phyloP scores from a whole-genome alignment of 1,140 invertebrate genomes.

The Wiebesia pumilae region DNA sequence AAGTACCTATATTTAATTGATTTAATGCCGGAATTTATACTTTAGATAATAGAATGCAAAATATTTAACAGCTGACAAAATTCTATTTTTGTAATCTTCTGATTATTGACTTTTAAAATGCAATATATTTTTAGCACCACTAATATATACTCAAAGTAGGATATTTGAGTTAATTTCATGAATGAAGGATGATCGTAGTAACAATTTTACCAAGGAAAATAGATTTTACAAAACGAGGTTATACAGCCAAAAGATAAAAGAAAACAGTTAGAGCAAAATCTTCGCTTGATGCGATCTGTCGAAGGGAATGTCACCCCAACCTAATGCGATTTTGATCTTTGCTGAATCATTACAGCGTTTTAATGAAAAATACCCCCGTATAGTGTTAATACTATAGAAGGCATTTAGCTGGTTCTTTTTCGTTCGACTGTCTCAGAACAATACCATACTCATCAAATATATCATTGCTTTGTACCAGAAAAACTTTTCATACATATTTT shows the following conservation, averaged over 20 bases:
- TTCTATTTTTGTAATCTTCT: not conserved
- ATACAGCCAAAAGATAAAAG: not conserved
- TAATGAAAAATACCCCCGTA: constrained; percentile 3
- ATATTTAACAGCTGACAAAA: not conserved
- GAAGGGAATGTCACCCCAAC: not conserved
- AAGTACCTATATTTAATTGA: no score
- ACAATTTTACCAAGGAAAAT: constrained; percentile 28
- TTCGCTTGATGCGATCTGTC: not conserved
- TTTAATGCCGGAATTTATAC: no score
- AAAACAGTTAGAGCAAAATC: not conserved
- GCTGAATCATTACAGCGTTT: constrained; percentile 38
- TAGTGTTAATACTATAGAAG: not conserved
- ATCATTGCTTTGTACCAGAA: no score
- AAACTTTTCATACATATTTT: no score
- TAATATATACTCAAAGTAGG: not conserved
- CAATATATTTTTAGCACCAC: not conserved
- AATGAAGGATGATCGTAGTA: not conserved
- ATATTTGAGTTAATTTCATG: constrained; percentile 19
- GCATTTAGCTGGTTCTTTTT: not conserved
- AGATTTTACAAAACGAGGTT: constrained; percentile 14
- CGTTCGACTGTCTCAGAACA: not conserved
- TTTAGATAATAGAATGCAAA: no score
- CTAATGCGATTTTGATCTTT: constrained; percentile 37
- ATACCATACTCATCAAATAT: not conserved
- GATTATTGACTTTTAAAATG: not conserved